These are phyloP conservation scores for Saccostrea glomerata DNA, from an alignment of 1,140 invertebrate genomes.

Conservation along the genomic window DNA sequence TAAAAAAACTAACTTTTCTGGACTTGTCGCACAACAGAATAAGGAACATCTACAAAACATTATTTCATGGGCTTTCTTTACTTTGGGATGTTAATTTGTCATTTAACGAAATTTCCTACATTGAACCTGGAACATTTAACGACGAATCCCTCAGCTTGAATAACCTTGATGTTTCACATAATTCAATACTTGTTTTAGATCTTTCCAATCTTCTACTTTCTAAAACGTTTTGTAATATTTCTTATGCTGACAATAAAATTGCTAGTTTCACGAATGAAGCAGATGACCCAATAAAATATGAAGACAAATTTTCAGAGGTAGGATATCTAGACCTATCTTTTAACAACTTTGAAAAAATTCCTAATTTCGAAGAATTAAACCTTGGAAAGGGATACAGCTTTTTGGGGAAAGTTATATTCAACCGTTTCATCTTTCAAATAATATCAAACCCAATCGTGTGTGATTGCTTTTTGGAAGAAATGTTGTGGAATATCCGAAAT, in stretches of 20 bases:
- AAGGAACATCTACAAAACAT: background rate
- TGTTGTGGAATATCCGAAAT: background rate
- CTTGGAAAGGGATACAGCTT: background rate
- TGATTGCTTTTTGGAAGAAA: constrained; percentile 4
- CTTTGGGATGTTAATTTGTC: background rate
- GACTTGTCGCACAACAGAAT: constrained; percentile 7
- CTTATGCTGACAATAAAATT: background rate
- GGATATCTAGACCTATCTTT: background rate
- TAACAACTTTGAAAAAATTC: background rate
- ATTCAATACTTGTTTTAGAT: background rate
- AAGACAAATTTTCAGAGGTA: background rate
- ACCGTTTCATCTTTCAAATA: background rate
- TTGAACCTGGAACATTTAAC: background rate
- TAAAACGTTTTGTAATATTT: background rate
- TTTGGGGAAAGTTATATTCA: background rate
- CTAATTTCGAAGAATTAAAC: background rate
- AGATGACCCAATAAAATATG: background rate
- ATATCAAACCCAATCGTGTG: background rate
- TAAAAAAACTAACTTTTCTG: background rate
- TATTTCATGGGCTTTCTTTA: background rate
- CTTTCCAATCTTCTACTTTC: background rate
- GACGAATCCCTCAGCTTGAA: background rate
- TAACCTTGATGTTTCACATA: background rate
- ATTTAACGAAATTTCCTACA: background rate
- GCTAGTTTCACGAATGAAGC: background rate